Evolutionary conservation across 2,888 invertebrate species (phyloP).

Genomic region (Phyto melanocephala): DNA sequence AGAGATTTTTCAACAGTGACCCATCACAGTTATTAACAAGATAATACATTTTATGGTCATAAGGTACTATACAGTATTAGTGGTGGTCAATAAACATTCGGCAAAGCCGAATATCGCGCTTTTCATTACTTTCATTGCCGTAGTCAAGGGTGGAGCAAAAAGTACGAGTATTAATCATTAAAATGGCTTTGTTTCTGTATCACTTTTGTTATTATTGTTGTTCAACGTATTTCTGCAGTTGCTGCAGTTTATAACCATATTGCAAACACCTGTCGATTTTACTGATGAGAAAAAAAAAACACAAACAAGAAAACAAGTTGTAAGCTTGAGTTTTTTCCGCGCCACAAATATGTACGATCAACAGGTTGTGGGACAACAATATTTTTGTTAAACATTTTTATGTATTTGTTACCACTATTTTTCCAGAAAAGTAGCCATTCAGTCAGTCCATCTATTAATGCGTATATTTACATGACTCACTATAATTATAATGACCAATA

Average conservation of each 20-base stretch:
- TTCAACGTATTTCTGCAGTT: neutral
- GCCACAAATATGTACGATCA: slow-evolving; percentile 24
- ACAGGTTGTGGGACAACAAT: slow-evolving; percentile 47
- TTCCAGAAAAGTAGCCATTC: neutral
- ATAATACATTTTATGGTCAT: too few relatives aligned
- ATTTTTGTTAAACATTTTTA: slow-evolving; percentile 37
- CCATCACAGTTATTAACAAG: too few relatives aligned
- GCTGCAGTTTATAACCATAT: neutral
- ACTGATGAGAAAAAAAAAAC: neutral
- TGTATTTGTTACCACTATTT: neutral
- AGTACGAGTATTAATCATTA: slow-evolving; percentile 11
- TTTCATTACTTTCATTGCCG: neutral
- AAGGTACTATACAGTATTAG: too few relatives aligned
- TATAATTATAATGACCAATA: slow-evolving; percentile 32
- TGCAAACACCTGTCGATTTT: slow-evolving; percentile 46
- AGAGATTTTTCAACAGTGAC: too few relatives aligned
- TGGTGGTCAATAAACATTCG: too few relatives aligned
- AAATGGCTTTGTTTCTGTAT: slow-evolving; percentile 1
- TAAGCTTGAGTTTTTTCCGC: slow-evolving; percentile 37
- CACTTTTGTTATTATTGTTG: neutral
- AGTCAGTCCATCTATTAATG: neutral
- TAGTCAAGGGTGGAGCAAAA: slow-evolving; percentile 15
- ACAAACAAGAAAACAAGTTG: slow-evolving; percentile 36
- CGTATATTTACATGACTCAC: neutral
- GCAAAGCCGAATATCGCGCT: too few relatives aligned